Evolutionary conservation across 2,888 invertebrate species (phyloP), one percentile per base, ranked within the genome.

Genomic region (Strigamia maritima): DNA sequence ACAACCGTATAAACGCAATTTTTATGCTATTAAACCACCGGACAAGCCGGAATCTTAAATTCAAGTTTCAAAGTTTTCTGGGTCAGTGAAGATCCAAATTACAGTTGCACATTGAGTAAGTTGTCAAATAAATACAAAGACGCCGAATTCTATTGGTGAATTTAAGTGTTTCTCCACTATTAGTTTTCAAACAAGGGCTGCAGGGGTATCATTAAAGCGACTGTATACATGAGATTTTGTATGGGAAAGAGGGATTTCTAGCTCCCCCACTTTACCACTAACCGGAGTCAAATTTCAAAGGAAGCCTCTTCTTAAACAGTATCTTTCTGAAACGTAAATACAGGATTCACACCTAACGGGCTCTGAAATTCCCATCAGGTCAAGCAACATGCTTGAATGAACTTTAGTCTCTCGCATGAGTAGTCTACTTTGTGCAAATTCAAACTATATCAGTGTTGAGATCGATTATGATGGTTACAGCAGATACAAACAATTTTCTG

Each of bases 321-420:
- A 65, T 65, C 60, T 65, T 65, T 65, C 60, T 65, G 60, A 65
- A 65, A 65, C 60, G 60, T 65, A 65, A 65, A 65, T 65, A 65
- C 60, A 65, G 60, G 60, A 65, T 65, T 65, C 60, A 65, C 60
- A 65, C 60, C 60, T 65, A 65, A 65, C 60, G 60, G 60, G 60
- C 22, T 22, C 22, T 22, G 19, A 22, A n/a, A 24, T 65, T 22
- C 60, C 60, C 49, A 49, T 49, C 49, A 49, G 49, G 49, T 49
- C 49, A 49, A 49, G n/a, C 49, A 16, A 65, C 60, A 65, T 65
- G 60, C 60, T 24, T 24, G n/a, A 22, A 65, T 19, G 60, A 22
- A 65, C 60, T 24, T 22, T 65, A n/a, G 1, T 65, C 60, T 12
- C 1, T 65, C 60, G 19, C 49, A 16, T 49, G 49, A 12, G 19